Percentiles rank a stretch among this genome's conserved stretches.
phyloP scores from a whole-genome alignment of 2,888 invertebrate species.

The Melanophora roralis region DNA sequence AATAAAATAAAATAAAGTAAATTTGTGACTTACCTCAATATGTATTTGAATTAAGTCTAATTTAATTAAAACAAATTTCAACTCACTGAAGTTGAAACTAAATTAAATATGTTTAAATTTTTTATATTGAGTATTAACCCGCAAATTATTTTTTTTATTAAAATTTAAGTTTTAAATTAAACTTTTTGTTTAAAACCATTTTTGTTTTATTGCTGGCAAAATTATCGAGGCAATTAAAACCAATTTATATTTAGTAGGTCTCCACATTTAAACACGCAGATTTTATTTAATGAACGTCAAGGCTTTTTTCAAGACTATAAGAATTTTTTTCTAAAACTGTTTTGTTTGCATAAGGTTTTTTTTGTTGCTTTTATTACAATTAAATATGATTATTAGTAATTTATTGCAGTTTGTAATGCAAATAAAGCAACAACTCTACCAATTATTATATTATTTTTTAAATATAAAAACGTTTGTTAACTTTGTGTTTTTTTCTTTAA shows the following conservation, averaged over 20 bases:
- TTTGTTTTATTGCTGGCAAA: slow-evolving; percentile 13
- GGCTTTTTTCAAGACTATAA: slow-evolving; percentile 42
- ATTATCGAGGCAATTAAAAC: slow-evolving; percentile 53
- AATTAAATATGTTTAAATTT: slow-evolving; percentile 9
- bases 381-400: slow-evolving; percentile 58
- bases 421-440: slow-evolving; percentile 38
- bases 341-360: not conserved
- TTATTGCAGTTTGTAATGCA: slow-evolving; percentile 61
- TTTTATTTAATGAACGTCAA: slow-evolving; percentile 60
- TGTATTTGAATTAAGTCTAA: no score
- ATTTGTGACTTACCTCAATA: no score
- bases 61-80: not conserved
- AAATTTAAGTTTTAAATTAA: slow-evolving; percentile 24
- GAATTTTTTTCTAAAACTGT: slow-evolving; percentile 7
- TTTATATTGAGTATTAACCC: not conserved
- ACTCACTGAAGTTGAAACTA: not conserved
- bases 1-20: no score
- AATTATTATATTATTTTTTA: slow-evolving; percentile 21
- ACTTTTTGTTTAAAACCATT: not conserved
- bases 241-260: slow-evolving; percentile 53
- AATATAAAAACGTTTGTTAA: slow-evolving; percentile 17
- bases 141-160: not conserved
- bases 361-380: slow-evolving; percentile 31
- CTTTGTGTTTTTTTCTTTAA: slow-evolving; percentile 17
- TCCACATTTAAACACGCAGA: slow-evolving; percentile 53